Conservation (phyloP, 2,113 vertebrate species). For the Melanocharis versteri region DNA sequence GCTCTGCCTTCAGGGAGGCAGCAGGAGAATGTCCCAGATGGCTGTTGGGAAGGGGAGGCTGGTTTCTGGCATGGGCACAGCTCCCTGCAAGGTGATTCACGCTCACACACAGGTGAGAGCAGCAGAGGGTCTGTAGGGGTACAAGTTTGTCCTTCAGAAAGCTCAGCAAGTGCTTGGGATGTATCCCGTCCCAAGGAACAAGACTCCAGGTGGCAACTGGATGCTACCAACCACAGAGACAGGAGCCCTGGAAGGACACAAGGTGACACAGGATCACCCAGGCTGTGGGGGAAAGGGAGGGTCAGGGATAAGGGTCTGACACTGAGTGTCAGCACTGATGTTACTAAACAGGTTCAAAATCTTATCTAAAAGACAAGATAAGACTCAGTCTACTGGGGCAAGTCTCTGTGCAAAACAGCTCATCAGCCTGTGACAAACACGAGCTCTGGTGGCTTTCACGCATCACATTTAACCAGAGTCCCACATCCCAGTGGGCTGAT, state of each 20-base stretch:
- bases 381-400: background rate
- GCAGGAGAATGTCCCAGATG: background rate
- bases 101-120: background rate
- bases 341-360: background rate
- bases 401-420: conserved; percentile 7
- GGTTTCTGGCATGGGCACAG: background rate
- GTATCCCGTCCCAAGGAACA: background rate
- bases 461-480: background rate
- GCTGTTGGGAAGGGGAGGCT: background rate
- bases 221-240: background rate
- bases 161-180: background rate
- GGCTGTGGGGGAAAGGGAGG: background rate
- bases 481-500: background rate
- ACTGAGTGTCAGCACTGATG: background rate
- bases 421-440: background rate
- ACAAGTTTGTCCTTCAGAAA: background rate
- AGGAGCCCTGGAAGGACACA: background rate
- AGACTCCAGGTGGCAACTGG: background rate
- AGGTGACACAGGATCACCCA: background rate
- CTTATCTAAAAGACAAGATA: conserved; percentile 3
- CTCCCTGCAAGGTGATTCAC: background rate
- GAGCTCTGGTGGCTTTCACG: conserved; percentile 5
- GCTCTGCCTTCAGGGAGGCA: background rate
- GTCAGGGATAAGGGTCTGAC: background rate
- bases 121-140: background rate